Conservation (phyloP, 1,140 invertebrate species). For the Tribolium madens region DNA sequence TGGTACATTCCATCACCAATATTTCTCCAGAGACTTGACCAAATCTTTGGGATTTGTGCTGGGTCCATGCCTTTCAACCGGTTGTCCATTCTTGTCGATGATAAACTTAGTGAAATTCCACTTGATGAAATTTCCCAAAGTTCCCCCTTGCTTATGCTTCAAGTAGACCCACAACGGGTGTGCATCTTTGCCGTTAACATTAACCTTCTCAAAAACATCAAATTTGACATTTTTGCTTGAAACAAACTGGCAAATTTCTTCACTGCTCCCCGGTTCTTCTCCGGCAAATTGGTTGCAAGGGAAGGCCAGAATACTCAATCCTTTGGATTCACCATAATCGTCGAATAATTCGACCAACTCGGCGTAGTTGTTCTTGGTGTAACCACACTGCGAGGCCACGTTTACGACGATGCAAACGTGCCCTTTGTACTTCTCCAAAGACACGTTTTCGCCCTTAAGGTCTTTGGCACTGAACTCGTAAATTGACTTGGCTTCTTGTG, state of each 20-base stretch:
- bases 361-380: conserved; percentile 83
- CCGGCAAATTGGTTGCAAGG: conserved; percentile 94
- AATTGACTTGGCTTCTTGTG: conserved; percentile 75
- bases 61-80: conserved; percentile 85
- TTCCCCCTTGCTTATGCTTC: conserved; percentile 83
- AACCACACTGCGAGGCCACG: conserved; percentile 88
- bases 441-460: conserved; percentile 79
- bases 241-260: conserved; percentile 82
- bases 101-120: conserved; percentile 99
- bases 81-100: conserved; percentile 86
- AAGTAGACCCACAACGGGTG: conserved; percentile 90
- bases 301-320: conserved; percentile 86
- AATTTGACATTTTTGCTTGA: conserved; percentile 80
- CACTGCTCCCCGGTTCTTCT: conserved; percentile 81
- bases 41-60: conserved; percentile 79
- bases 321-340: conserved; percentile 74
- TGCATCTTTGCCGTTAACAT: conserved; percentile 89
- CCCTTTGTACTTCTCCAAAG: conserved; percentile 79
- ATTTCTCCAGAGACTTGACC: conserved; percentile 76
- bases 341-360: conserved; percentile 81
- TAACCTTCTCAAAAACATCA: conserved; percentile 83
- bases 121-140: conserved; percentile 85
- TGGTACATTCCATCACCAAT: conserved; percentile 68
- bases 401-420: conserved; percentile 84
- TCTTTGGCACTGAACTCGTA: conserved; percentile 83